Base-by-base conservation (phyloP, 2,113 vertebrate genomes). In the Heterotis niloticus region DNA sequence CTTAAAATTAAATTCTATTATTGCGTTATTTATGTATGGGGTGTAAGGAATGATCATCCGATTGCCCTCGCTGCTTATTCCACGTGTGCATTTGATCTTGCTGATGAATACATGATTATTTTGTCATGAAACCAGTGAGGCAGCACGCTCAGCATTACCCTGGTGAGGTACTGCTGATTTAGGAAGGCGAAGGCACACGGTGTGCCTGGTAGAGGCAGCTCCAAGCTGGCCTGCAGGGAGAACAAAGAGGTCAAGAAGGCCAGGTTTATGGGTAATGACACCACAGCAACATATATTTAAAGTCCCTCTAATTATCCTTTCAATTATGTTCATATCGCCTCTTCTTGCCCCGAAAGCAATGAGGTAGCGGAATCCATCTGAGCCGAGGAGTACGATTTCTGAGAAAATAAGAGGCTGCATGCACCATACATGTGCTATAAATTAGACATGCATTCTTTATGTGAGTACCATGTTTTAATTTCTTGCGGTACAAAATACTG, bases 31-130 rank as follows among this genome's bases (percentile, higher is more conserved):
- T 17, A 90, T 92, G 86, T 89, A 16, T 75, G 34, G 34, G 3
- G 34, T 44, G 34, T 44, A 44, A 44, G 2, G 34, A 4, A 44
- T 44, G 34, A 87, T 90, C 92, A 91, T 93, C 93, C 91, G 90
- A 94, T 95, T 94, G 93, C 92, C 91, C 94, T 93, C 91, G 92
- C 94, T 94, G 94, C 94, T 97, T 95, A 98, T 96, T 95, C 94
- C 94, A 90, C 88, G 93, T 92, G 85, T 97, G 94, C 34, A 7
- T 98, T 98, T 98, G 96, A 98, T 98, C 94, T 95, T 93, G 90
- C 93, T 94, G 95, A 97, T 96, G 96, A 98, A 95, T 95, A 96
- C 93, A 93, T 96, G 96, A 98, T 99, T 98, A 95, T 95, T 96
- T 99, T 98, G 98, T 97, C 95, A 96, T 96, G 94, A 94, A 97